A percentile compares a stretch with the other conserved stretches of the same genome.
phyloP scores from a whole-genome alignment of 2,888 invertebrate genomes.

The Scrobipalpa atriplicella region DNA sequence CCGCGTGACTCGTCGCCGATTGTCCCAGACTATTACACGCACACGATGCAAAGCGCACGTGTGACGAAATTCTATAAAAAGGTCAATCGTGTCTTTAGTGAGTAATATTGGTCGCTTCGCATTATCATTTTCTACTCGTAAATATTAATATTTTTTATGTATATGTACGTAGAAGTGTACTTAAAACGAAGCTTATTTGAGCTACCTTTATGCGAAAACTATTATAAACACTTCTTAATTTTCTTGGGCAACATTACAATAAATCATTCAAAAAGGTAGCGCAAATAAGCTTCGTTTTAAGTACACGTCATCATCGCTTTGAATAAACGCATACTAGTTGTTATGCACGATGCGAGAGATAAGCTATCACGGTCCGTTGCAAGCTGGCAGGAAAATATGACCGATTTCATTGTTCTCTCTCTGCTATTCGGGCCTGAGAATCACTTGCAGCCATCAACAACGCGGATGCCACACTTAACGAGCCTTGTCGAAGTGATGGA shows the following conservation, averaged over 20 bases:
- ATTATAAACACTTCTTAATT: background rate
- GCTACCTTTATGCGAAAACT: background rate
- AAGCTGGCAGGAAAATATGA: constrained; percentile 78
- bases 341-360: constrained; percentile 76
- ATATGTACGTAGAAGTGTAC: too few species aligned
- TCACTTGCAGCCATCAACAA: constrained; percentile 80
- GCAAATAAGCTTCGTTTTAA: constrained; percentile 71
- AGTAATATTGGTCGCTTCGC: constrained; percentile 31
- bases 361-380: constrained; percentile 76
- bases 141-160: too few species aligned
- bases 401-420: constrained; percentile 80
- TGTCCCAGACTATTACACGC: constrained; percentile 68
- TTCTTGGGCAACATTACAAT: constrained; percentile 37
- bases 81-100: constrained; percentile 64
- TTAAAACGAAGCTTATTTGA: too few species aligned
- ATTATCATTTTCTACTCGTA: background rate
- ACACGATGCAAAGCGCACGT: constrained; percentile 69
- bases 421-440: constrained; percentile 74
- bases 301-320: constrained; percentile 68
- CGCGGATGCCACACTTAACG: constrained; percentile 79
- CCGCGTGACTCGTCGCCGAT: constrained; percentile 73
- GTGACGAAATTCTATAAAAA: constrained; percentile 62
- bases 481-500: constrained; percentile 80
- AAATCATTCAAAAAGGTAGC: constrained; percentile 65
- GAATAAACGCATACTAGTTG: constrained; percentile 69